These are phyloP conservation scores for Andrena praecox DNA, from an alignment of 2,888 invertebrate species.

Conservation along the genomic window DNA sequence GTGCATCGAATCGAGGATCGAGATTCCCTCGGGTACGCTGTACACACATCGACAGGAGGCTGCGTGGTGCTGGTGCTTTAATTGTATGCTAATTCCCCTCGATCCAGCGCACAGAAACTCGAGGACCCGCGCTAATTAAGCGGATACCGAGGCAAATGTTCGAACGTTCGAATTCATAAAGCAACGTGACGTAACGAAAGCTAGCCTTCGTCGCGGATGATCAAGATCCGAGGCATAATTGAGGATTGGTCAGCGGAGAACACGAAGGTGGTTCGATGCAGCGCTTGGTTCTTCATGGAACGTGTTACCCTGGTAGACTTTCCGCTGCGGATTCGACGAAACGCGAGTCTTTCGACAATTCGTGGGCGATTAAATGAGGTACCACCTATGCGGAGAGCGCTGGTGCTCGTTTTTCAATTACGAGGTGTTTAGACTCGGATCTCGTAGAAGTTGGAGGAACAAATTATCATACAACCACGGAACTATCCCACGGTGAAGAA, in stretches of 20 bases:
- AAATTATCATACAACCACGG: background rate
- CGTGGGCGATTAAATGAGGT: too few species aligned
- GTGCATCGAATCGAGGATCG: constrained; percentile 60
- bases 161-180: constrained; percentile 14
- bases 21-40: constrained; percentile 16
- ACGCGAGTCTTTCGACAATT: too few species aligned
- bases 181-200: constrained; percentile 12
- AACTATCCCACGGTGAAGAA: background rate
- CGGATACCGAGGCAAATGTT: constrained; percentile 9
- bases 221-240: constrained; percentile 9
- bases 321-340: too few species aligned
- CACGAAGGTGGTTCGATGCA: too few species aligned
- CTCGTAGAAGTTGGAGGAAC: background rate
- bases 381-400: too few species aligned
- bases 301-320: too few species aligned
- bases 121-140: constrained; percentile 62
- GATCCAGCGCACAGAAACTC: background rate
- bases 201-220: background rate
- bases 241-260: too few species aligned
- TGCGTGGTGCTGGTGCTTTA: constrained; percentile 52
- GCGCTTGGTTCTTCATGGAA: too few species aligned
- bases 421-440: too few species aligned
- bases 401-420: too few species aligned
- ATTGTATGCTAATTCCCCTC: constrained; percentile 72
- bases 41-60: constrained; percentile 19